These are phyloP conservation scores for Drosophila watanabei DNA, from an alignment of 1,140 invertebrate species.

Conservation along the genomic window DNA sequence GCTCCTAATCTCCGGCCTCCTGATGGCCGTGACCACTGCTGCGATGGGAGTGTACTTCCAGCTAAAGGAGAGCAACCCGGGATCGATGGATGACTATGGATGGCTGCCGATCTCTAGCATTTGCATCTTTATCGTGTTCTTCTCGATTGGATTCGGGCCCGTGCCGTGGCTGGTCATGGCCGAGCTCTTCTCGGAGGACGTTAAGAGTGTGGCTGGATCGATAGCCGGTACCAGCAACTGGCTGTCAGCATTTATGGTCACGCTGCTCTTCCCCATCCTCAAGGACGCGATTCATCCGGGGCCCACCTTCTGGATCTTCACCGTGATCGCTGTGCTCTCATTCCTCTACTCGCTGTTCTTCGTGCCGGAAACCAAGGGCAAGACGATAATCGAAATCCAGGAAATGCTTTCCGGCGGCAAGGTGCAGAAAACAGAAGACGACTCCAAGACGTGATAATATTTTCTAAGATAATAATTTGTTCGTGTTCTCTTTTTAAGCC, in stretches of 20 bases:
- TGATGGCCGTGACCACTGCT: slow-evolving; percentile 89
- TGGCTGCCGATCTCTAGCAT: slow-evolving; percentile 92
- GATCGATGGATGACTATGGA: slow-evolving; percentile 82
- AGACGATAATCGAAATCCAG: slow-evolving; percentile 89
- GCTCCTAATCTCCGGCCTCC: slow-evolving; percentile 88
- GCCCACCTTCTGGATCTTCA: slow-evolving; percentile 91
- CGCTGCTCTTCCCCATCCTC: slow-evolving; percentile 87
- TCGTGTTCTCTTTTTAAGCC: slow-evolving; percentile 21
- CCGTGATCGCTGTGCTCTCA: slow-evolving; percentile 89
- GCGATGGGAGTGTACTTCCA: slow-evolving; percentile 89
- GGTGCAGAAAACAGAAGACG: neutral
- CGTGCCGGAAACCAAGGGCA: slow-evolving; percentile 91
- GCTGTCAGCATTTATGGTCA: slow-evolving; percentile 93
- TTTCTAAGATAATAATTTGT: slow-evolving; percentile 16
- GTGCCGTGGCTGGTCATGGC: slow-evolving; percentile 92
- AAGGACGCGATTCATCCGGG: slow-evolving; percentile 86
- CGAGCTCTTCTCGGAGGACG: slow-evolving; percentile 91
- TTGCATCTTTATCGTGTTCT: slow-evolving; percentile 91
- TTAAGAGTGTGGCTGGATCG: slow-evolving; percentile 91
- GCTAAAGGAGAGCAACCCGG: slow-evolving; percentile 83
- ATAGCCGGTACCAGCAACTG: slow-evolving; percentile 93
- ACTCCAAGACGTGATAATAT: slow-evolving; percentile 9
- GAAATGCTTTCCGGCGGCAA: slow-evolving; percentile 59
- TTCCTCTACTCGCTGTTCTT: slow-evolving; percentile 88
- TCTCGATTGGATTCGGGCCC: slow-evolving; percentile 93